phyloP scores from a whole-genome alignment of 2,888 invertebrate species.

The Geotrupes spiniger region DNA sequence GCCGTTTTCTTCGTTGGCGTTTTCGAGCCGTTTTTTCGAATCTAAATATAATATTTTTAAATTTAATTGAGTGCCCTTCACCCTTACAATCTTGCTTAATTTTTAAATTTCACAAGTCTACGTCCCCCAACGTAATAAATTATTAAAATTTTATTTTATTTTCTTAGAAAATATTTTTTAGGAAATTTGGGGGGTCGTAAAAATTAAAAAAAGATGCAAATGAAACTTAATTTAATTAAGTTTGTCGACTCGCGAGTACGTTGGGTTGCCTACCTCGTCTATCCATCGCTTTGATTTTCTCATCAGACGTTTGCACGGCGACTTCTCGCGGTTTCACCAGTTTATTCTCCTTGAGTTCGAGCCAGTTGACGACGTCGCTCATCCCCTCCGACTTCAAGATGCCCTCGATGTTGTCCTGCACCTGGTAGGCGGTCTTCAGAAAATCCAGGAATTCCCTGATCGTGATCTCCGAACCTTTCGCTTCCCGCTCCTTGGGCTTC shows the following conservation, averaged over 20 bases:
- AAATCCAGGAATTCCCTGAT: slow-evolving; percentile 70
- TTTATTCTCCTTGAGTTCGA: slow-evolving; percentile 50
- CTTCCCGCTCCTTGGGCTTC: slow-evolving; percentile 17
- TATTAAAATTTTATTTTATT: too few relatives aligned
- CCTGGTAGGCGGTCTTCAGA: slow-evolving; percentile 70
- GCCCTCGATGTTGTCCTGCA: slow-evolving; percentile 54
- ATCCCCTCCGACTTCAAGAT: slow-evolving; percentile 49
- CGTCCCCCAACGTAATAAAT: too few relatives aligned
- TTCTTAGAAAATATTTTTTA: too few relatives aligned
- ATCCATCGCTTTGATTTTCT: slow-evolving; percentile 17
- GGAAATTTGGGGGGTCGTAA: background rate
- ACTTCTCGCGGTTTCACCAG: slow-evolving; percentile 38
- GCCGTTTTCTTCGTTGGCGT: slow-evolving; percentile 9
- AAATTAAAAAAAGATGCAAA: background rate
- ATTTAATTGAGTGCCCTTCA: too few relatives aligned
- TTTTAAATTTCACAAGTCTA: too few relatives aligned
- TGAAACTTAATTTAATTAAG: too few relatives aligned
- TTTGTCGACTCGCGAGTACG: too few relatives aligned
- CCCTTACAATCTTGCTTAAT: too few relatives aligned
- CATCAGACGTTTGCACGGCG: slow-evolving; percentile 38
- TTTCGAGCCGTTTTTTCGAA: slow-evolving; percentile 9
- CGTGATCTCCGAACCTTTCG: slow-evolving; percentile 57
- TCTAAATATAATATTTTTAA: slow-evolving; percentile 4
- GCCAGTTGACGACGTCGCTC: slow-evolving; percentile 54
- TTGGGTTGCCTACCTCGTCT: slow-evolving; percentile 7